A percentile compares a stretch with the other conserved stretches of the same genome.
Conservation (phyloP, 2,797 vertebrate species). For the Semotilus atromaculatus region DNA sequence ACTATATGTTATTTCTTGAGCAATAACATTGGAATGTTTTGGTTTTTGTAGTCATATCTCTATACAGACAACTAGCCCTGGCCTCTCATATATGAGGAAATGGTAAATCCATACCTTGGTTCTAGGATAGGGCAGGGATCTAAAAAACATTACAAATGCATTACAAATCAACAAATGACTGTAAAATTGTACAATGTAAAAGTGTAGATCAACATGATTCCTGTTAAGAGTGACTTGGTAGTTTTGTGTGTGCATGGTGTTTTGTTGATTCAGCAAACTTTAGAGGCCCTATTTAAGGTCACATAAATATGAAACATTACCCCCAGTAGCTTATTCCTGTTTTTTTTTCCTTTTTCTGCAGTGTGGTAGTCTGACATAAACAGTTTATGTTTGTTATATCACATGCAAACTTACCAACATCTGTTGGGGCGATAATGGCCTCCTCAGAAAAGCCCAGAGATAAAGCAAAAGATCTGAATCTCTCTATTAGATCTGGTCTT, state of each 20-base stretch:
- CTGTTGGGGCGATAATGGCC: constrained; percentile 43
- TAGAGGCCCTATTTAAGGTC: constrained; percentile 34
- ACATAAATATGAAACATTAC: background rate
- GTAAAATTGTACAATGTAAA: background rate
- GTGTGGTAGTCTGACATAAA: constrained; percentile 15
- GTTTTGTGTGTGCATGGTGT: constrained; percentile 15
- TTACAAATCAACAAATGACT: background rate
- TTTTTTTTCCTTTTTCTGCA: background rate
- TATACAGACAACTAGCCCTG: constrained; percentile 11
- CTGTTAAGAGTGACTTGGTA: background rate
- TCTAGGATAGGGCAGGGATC: constrained; percentile 53
- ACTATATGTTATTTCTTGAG: background rate
- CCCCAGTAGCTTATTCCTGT: constrained; percentile 38
- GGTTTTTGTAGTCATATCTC: too few relatives aligned
- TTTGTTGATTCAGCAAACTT: constrained; percentile 54
- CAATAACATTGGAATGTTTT: background rate
- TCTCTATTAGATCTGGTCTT: constrained; percentile 46
- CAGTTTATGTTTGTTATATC: background rate
- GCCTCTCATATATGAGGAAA: background rate
- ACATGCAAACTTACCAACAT: constrained; percentile 45
- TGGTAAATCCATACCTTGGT: constrained; percentile 44
- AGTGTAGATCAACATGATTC: background rate
- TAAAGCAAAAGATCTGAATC: constrained; percentile 50
- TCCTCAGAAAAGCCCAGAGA: constrained; percentile 59
- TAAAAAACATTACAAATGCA: constrained; percentile 20